These are phyloP conservation scores for Megaleporinus macrocephalus DNA, from an alignment of 2,113 vertebrate species.

Conservation along the genomic window DNA sequence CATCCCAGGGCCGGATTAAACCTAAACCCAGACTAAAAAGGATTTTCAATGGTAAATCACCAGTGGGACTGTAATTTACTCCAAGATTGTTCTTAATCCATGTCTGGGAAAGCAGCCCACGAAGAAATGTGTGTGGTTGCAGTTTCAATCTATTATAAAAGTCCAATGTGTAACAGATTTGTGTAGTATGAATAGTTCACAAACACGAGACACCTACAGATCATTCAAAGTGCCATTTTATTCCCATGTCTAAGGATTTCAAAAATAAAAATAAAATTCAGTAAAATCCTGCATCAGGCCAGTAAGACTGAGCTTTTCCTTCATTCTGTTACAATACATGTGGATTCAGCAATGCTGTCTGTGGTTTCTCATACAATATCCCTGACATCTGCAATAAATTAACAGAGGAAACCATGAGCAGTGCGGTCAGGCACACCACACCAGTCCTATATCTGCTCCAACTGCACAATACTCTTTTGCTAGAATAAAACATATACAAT, in stretches of 20 bases:
- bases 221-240: constrained; percentile 69
- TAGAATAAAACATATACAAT: constrained; percentile 59
- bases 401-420: constrained; percentile 57
- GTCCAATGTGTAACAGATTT: not conserved
- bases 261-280: constrained; percentile 58
- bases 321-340: constrained; percentile 40
- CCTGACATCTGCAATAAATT: constrained; percentile 67
- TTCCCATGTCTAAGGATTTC: constrained; percentile 68
- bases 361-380: constrained; percentile 58
- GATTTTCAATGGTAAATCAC: not conserved
- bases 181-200: not conserved
- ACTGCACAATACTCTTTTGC: constrained; percentile 57
- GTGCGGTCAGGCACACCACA: constrained; percentile 56
- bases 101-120: not conserved
- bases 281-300: constrained; percentile 53
- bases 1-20: too few species aligned
- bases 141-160: not conserved
- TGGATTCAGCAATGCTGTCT: constrained; percentile 53
- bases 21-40: not conserved
- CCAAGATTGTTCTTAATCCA: not conserved
- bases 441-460: constrained; percentile 41
- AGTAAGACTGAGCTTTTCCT: constrained; percentile 50
- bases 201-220: constrained; percentile 49
- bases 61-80: not conserved
- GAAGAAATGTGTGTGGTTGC: not conserved